These are phyloP conservation scores for Epizoanthus scotinus DNA, from an alignment of 92 coral and sea anemone species.

Conservation along the genomic window DNA sequence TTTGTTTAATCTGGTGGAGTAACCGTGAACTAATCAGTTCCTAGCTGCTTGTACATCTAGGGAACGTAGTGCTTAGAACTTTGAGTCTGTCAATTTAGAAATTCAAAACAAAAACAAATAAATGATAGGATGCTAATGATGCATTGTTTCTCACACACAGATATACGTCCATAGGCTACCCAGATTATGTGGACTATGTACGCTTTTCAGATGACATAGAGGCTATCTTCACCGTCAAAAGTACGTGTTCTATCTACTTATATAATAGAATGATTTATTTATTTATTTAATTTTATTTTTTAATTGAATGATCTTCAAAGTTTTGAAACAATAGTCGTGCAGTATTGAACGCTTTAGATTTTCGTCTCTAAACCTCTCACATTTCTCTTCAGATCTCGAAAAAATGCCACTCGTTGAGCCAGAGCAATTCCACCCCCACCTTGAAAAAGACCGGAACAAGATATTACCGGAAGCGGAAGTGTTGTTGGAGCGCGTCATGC, in stretches of 20 bases:
- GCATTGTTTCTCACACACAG: conserved; percentile 38
- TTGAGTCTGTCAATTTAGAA: neutral
- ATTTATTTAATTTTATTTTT: too few species aligned
- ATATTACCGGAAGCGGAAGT: conserved; percentile 81
- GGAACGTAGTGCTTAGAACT: too few species aligned
- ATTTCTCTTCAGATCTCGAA: conserved; percentile 74
- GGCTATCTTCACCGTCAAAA: conserved; percentile 84
- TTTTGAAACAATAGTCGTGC: neutral
- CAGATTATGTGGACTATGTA: conserved; percentile 83
- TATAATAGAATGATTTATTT: too few species aligned
- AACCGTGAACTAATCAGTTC: too few species aligned
- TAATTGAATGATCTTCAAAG: neutral
- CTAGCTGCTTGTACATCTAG: too few species aligned
- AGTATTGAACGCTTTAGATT: neutral
- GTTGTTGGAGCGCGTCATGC: conserved; percentile 91
- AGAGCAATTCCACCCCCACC: conserved; percentile 77
- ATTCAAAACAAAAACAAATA: neutral
- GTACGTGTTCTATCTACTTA: conserved; percentile 45
- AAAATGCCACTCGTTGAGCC: conserved; percentile 89
- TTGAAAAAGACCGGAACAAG: conserved; percentile 77
- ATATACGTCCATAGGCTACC: conserved; percentile 77
- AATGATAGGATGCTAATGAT: too few species aligned
- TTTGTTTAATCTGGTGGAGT: too few species aligned
- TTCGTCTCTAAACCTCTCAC: neutral
- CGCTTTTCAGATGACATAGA: conserved; percentile 86